Evolutionary conservation across 2,113 vertebrate genomes (phyloP).

Genomic region (Gorsachius goisagi): DNA sequence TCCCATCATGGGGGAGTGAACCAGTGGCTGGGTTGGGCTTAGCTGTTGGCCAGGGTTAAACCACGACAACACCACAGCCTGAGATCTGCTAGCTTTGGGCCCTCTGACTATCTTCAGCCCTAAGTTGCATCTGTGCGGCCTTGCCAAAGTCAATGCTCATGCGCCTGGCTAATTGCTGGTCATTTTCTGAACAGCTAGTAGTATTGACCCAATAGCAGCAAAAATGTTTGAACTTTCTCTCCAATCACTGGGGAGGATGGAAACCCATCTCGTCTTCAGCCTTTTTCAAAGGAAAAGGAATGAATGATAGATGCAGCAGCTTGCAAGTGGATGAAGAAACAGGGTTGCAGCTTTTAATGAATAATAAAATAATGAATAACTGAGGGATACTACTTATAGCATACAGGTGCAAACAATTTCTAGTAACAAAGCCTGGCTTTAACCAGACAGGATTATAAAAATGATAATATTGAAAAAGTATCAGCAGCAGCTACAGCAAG

Average conservation of each 20-base stretch:
- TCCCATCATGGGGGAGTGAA: no score
- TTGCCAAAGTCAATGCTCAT: accelerated
- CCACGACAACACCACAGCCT: not conserved
- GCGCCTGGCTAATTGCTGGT: not conserved
- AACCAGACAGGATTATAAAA: not conserved
- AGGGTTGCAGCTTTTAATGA: not conserved
- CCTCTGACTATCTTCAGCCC: not conserved
- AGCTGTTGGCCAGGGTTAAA: no score
- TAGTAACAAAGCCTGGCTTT: not conserved
- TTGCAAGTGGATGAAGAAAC: slow-evolving; percentile 1
- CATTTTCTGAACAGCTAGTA: not conserved
- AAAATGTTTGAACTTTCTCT: not conserved
- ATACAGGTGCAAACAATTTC: not conserved
- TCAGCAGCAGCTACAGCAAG: not conserved
- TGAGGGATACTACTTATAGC: not conserved
- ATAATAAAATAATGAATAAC: slow-evolving; percentile 15
- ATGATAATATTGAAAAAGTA: not conserved
- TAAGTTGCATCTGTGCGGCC: not conserved
- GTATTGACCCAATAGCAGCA: not conserved
- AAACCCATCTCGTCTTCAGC: not conserved
- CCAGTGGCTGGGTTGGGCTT: no score
- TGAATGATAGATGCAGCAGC: not conserved
- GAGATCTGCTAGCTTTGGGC: not conserved
- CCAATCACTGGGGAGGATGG: not conserved
- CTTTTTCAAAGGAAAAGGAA: not conserved